Conservation (phyloP, 92 coral and sea anemone genomes). For the Parazoanthus swiftii region DNA sequence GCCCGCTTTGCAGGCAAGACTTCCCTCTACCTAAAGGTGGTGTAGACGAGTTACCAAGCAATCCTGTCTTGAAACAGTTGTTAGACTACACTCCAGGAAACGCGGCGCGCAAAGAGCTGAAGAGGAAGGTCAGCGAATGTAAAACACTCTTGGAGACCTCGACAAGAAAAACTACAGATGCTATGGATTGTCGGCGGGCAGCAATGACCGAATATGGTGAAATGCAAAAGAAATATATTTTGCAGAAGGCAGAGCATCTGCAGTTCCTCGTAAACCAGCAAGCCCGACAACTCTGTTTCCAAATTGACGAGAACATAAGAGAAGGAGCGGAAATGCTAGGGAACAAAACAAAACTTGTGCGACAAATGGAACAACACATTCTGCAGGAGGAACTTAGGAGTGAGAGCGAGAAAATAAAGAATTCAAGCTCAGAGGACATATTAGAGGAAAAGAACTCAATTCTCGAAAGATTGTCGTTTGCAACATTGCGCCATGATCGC, state of each 20-base stretch:
- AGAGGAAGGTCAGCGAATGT: background rate
- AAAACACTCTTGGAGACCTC: background rate
- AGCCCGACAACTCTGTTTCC: constrained; percentile 17
- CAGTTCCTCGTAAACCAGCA: background rate
- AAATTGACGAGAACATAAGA: constrained; percentile 13
- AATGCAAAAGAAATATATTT: constrained; percentile 9
- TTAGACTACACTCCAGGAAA: background rate
- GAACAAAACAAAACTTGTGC: background rate
- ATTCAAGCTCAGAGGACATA: constrained; percentile 9
- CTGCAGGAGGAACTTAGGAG: constrained; percentile 2
- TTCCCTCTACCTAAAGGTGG: background rate
- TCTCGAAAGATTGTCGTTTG: constrained; percentile 4
- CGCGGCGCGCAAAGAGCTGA: background rate
- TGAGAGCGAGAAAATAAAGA: constrained; percentile 20
- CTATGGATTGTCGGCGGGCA: background rate
- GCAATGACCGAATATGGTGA: constrained; percentile 6
- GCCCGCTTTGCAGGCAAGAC: background rate
- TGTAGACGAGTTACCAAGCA: background rate
- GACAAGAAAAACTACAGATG: background rate
- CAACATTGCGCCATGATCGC: constrained; percentile 7
- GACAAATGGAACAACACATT: background rate
- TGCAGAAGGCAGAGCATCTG: constrained; percentile 14
- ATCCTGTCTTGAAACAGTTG: background rate
- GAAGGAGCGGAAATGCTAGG: constrained; percentile 1
- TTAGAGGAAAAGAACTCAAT: constrained; percentile 24